These are phyloP conservation scores for Bombus soroeensis DNA, from an alignment of 1,140 invertebrate species.

Conservation along the genomic window DNA sequence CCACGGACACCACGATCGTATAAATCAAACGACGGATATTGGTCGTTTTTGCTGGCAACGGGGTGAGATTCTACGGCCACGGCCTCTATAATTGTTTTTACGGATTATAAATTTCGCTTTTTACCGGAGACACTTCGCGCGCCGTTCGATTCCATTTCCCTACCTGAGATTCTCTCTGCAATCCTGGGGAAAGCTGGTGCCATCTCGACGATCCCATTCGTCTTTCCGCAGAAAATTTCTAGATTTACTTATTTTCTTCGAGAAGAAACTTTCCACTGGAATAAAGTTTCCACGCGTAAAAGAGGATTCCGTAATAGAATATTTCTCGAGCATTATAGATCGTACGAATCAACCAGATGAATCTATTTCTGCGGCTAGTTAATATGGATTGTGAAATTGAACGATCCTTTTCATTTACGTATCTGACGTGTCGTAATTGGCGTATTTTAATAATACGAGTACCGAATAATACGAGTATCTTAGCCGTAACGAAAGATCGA, in stretches of 20 bases:
- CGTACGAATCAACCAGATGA: not conserved
- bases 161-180: slow-evolving; percentile 46
- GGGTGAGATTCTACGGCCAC: slow-evolving; percentile 52
- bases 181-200: not conserved
- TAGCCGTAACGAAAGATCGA: too few relatives aligned
- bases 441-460: too few relatives aligned
- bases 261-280: not conserved
- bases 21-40: slow-evolving; percentile 77
- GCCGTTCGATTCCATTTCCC: slow-evolving; percentile 41
- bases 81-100: slow-evolving; percentile 77
- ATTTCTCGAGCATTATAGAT: not conserved
- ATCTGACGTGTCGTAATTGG: not conserved
- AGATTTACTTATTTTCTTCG: slow-evolving; percentile 18
- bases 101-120: slow-evolving; percentile 78
- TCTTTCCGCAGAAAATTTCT: slow-evolving; percentile 21
- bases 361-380: not conserved
- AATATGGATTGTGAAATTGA: not conserved
- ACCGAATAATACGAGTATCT: too few relatives aligned
- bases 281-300: not conserved
- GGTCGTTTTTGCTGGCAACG: slow-evolving; percentile 71
- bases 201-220: slow-evolving; percentile 8
- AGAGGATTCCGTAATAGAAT: not conserved
- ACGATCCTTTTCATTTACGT: not conserved
- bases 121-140: slow-evolving; percentile 34
- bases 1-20: slow-evolving; percentile 48